Evolutionary conservation across 2,888 invertebrate species (phyloP).

Genomic region (Leptura quadrifasciata): DNA sequence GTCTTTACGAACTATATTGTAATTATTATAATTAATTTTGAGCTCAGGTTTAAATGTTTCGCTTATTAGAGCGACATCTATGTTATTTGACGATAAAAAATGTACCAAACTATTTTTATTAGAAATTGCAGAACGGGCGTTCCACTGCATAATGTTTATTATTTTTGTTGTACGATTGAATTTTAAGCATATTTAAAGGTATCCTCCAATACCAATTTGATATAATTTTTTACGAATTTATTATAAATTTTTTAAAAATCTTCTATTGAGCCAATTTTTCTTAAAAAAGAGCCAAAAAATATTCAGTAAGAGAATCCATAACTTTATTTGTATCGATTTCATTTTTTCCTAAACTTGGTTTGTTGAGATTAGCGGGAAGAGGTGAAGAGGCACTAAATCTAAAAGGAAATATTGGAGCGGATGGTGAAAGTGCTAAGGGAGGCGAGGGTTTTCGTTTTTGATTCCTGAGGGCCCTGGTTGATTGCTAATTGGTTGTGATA

Average conservation of each 20-base stretch:
- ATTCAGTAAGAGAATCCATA: neutral
- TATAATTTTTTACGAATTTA: neutral
- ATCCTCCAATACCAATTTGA: neutral
- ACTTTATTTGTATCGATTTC: neutral
- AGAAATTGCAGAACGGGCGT: constrained; percentile 29
- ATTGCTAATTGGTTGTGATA: neutral
- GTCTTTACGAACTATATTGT: constrained; percentile 32
- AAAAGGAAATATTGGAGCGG: neutral
- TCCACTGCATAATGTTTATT: constrained; percentile 40
- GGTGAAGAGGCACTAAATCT: neutral
- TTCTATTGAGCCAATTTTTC: neutral
- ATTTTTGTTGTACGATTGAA: too few relatives aligned
- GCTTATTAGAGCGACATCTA: constrained; percentile 13
- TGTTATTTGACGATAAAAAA: constrained; percentile 4
- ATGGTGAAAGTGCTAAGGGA: neutral
- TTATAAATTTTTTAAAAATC: neutral
- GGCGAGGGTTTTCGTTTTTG: neutral
- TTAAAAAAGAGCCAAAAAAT: neutral
- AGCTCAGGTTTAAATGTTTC: constrained; percentile 42
- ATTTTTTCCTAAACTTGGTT: neutral
- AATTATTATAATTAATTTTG: neutral
- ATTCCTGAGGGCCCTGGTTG: neutral
- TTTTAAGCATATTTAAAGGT: neutral
- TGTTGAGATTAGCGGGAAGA: neutral
- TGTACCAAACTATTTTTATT: constrained; percentile 29